Conservation (phyloP, 2,888 invertebrate genomes). For the Andricus quercusramuli region DNA sequence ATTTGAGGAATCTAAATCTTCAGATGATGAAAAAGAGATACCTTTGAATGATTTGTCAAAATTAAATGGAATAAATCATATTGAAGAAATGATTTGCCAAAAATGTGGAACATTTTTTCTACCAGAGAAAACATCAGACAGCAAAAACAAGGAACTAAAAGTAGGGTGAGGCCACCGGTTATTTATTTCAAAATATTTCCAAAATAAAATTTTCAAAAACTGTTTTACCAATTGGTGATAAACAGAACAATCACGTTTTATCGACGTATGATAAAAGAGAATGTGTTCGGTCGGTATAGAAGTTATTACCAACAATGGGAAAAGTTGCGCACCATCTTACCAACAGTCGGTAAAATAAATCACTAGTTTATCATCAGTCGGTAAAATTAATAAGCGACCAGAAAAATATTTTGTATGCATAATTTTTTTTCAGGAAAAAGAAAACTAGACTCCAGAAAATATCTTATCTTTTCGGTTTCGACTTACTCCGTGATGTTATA, state of each 20-base stretch:
- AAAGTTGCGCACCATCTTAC: neutral
- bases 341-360: neutral
- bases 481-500: conserved; percentile 83
- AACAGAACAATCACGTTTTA: too few relatives aligned
- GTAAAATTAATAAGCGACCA: neutral
- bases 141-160: neutral
- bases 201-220: too few relatives aligned
- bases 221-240: too few relatives aligned
- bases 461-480: conserved; percentile 83
- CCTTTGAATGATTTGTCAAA: neutral
- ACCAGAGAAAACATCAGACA: neutral
- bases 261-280: too few relatives aligned
- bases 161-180: conserved; percentile 18
- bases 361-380: neutral
- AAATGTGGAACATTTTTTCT: conserved; percentile 16
- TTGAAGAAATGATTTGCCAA: conserved; percentile 6
- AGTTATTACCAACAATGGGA: neutral
- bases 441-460: conserved; percentile 68
- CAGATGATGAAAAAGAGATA: neutral
- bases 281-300: neutral
- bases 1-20: conserved; percentile 77
- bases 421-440: neutral
- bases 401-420: too few relatives aligned
- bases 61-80: conserved; percentile 16
- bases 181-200: neutral